These are phyloP conservation scores for Sceloporus undulatus DNA, from an alignment of 2,113 vertebrate genomes.

Conservation along the genomic window DNA sequence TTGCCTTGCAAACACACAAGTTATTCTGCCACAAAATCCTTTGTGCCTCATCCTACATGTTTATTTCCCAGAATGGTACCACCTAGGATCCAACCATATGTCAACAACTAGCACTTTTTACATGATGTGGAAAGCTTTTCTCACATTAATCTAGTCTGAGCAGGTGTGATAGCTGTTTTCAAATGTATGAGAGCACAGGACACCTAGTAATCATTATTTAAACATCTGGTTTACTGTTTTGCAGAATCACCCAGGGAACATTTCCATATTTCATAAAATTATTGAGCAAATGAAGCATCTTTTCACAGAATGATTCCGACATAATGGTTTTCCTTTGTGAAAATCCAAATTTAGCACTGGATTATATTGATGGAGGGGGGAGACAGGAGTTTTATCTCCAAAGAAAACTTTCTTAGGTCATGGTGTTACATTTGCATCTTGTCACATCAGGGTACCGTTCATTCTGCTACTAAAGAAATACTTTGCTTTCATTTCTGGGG, in stretches of 20 bases:
- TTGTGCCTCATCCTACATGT: not conserved
- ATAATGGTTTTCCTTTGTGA: not conserved
- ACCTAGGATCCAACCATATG: constrained; percentile 4
- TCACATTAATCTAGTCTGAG: not conserved
- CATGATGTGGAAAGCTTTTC: not conserved
- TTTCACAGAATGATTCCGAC: constrained; percentile 4
- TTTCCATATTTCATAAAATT: constrained; percentile 23
- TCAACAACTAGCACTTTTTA: not conserved
- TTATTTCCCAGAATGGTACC: constrained; percentile 25
- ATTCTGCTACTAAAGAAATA: not conserved
- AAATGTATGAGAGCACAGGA: not conserved
- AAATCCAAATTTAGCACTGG: not conserved
- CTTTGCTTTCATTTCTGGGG: too few species aligned
- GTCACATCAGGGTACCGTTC: not conserved
- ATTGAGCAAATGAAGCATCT: constrained; percentile 17
- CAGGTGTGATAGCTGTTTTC: constrained; percentile 7
- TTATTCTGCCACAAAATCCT: not conserved
- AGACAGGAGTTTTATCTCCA: too few species aligned
- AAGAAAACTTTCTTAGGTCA: not conserved
- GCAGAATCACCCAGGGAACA: constrained; percentile 11
- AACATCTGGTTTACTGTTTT: constrained; percentile 21
- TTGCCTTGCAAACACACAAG: not conserved
- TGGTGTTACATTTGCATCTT: not conserved
- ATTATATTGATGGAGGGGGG: not conserved
- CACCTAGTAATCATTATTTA: not conserved